Evolutionary conservation across 1,140 invertebrate genomes (phyloP).

Genomic region (Lerema accius): DNA sequence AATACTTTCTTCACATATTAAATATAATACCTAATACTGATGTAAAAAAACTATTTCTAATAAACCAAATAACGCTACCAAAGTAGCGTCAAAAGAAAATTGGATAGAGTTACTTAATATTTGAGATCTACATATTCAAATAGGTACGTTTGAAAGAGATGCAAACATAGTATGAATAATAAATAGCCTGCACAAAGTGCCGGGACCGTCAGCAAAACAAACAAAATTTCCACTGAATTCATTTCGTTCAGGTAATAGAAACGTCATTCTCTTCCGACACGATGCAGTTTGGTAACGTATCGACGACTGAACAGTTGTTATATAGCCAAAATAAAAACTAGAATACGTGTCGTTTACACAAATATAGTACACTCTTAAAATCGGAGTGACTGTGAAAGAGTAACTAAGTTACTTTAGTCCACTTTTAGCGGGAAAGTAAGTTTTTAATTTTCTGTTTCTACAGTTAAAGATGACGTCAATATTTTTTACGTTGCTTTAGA

Average conservation of each 20-base stretch:
- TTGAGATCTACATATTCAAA: not conserved
- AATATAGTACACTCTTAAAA: too few relatives aligned
- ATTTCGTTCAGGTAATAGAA: constrained; percentile 7
- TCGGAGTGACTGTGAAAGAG: too few relatives aligned
- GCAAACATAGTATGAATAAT: not conserved
- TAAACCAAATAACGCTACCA: too few relatives aligned
- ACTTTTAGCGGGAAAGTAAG: too few relatives aligned
- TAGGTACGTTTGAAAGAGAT: not conserved
- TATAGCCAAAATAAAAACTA: not conserved
- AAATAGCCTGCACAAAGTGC: not conserved
- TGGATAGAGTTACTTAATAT: not conserved
- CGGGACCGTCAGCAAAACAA: constrained; percentile 5
- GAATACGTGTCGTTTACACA: not conserved
- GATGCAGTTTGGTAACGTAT: constrained; percentile 1
- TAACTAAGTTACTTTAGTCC: too few relatives aligned
- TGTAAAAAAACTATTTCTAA: too few relatives aligned
- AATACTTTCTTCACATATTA: too few relatives aligned
- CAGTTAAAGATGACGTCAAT: too few relatives aligned
- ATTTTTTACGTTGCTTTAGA: too few relatives aligned
- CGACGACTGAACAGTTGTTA: not conserved
- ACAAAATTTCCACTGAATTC: constrained; percentile 7
- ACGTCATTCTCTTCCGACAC: constrained; percentile 3
- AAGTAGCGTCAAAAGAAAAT: too few relatives aligned
- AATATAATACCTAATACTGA: too few relatives aligned
- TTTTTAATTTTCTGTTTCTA: too few relatives aligned